Base-by-base conservation (phyloP, 2,797 vertebrate species). In the Todus mexicanus region DNA sequence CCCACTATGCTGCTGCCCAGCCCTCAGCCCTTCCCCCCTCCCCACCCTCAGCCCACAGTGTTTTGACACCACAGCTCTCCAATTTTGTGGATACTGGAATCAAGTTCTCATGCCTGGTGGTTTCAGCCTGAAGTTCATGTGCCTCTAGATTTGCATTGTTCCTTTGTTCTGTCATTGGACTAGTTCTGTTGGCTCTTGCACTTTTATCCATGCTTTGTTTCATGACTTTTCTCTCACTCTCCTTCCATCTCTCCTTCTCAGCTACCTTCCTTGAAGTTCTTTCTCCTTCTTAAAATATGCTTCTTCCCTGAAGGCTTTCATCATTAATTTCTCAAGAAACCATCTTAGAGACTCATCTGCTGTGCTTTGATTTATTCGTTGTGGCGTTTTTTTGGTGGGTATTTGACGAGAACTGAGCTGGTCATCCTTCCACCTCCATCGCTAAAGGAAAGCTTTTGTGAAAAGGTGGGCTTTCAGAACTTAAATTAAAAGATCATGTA, bases 401-500 rank as follows among this genome's bases (percentile, higher is more conserved):
- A 61, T 92, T 94, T 96, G 54, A 43, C 81, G 92, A 82, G 87
- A 95, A 71, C 64, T 89, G 84, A 91, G 87, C 76, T 91, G 94
- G 93, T 89, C 79, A 85, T 92, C 48, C 71, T 80, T 71, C 81
- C 86, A 26, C 74, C 65, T 68, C 77, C 13, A 1, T 87, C 9
- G 22, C 77, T 86, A 80, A 91, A 94, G 64, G 60, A 94, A 94
- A 90, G 71, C 88, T 94, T 84, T 71, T 96, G 84, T 93, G 95
- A 93, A 96, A 93, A 96, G 95, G 92, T 96, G 95, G 88, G 84
- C 74, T 90, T 95, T 95, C 84, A 96, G 91, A 94, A 95, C 87
- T 90, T 94, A 95, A 97, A 96, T 95, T 90, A 88, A 96, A 97
- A 96, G 91, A 94, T 94, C 91, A 63, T 94, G 84, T 94, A 97